Evolutionary conservation across 2,797 vertebrate genomes (phyloP).

Genomic region (Numenius phaeopus): DNA sequence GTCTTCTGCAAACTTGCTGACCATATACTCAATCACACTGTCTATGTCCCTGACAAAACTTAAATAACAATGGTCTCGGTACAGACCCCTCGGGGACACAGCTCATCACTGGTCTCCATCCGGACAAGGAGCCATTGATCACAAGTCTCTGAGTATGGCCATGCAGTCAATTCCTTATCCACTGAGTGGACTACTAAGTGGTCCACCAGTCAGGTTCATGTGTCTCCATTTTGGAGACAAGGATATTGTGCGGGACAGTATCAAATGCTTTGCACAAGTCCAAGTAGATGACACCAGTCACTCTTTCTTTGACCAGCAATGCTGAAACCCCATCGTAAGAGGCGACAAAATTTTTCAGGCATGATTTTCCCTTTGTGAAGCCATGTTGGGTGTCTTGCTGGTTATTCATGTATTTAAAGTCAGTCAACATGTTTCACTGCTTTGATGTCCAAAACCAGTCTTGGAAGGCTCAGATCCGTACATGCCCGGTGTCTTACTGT

Average conservation of each 20-base stretch:
- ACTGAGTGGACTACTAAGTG: neutral
- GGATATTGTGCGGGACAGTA: no score
- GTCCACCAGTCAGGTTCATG: neutral
- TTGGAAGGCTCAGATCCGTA: neutral
- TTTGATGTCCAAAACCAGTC: neutral
- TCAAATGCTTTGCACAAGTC: neutral
- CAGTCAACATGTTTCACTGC: neutral
- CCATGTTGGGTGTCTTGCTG: neutral
- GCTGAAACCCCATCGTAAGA: rapidly evolving
- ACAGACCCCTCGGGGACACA: no score
- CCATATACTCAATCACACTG: neutral
- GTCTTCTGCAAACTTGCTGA: neutral
- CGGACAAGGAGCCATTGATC: neutral
- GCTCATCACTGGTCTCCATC: neutral
- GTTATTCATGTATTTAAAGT: neutral
- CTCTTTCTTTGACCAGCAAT: neutral
- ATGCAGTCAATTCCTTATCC: neutral
- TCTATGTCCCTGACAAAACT: neutral
- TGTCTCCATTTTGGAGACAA: neutral
- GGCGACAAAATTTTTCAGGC: neutral
- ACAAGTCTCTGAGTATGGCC: neutral
- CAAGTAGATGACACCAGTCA: neutral
- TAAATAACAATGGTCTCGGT: neutral
- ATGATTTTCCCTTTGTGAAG: neutral
- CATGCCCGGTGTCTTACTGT: neutral